A percentile compares a stretch with the other conserved stretches of the same genome.
Evolutionary conservation across 2,113 vertebrate species (phyloP).

Genomic region (Sturnus vulgaris): DNA sequence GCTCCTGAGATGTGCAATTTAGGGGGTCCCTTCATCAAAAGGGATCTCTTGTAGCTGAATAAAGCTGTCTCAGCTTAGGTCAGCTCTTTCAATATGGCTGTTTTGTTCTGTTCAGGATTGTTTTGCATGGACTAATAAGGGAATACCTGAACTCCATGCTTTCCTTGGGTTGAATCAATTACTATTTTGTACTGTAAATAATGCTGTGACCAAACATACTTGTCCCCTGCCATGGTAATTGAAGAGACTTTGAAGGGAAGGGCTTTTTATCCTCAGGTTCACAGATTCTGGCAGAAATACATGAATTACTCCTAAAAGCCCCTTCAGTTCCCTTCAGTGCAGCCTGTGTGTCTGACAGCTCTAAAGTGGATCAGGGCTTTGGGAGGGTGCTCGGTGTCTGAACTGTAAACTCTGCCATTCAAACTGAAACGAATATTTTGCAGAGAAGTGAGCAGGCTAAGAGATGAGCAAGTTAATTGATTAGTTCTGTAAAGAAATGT

Average conservation of each 20-base stretch:
- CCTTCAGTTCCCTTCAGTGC: background rate
- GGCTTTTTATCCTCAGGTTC: background rate
- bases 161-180: background rate
- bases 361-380: background rate
- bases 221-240: background rate
- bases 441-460: background rate
- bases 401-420: background rate
- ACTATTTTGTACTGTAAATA: background rate
- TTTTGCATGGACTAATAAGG: background rate
- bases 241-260: background rate
- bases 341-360: background rate
- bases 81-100: background rate
- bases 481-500: background rate
- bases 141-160: background rate
- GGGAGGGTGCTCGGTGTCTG: background rate
- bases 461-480: background rate
- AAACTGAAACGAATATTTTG: background rate
- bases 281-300: background rate
- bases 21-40: background rate
- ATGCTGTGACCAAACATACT: background rate
- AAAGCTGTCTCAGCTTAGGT: background rate
- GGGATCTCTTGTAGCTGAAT: background rate
- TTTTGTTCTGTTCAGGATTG: background rate
- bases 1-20: conserved; percentile 6
- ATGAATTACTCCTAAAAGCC: background rate